Evolutionary conservation across 2,113 vertebrate species (phyloP).

Genomic region (Morone chrysops): DNA sequence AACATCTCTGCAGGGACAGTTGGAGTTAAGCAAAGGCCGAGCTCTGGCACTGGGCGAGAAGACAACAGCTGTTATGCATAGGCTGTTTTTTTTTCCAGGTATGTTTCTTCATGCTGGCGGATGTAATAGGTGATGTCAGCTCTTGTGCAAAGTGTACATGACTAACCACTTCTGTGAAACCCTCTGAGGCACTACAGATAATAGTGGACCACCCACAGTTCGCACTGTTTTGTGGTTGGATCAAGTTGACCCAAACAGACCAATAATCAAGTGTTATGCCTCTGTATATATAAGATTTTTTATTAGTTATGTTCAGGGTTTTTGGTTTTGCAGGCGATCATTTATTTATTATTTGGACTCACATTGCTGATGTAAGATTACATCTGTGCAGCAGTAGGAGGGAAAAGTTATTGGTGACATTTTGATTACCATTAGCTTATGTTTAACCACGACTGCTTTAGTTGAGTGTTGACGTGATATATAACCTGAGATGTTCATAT

Average conservation of each 20-base stretch:
- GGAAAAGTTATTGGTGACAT: background rate
- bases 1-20: conserved; percentile 51
- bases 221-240: conserved; percentile 19
- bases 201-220: conserved; percentile 61
- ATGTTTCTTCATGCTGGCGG: conserved; percentile 15
- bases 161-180: conserved; percentile 65
- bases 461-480: background rate
- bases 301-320: background rate
- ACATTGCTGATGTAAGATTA: background rate
- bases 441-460: background rate
- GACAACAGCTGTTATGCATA: conserved; percentile 59
- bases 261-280: conserved; percentile 43
- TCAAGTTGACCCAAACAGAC: conserved; percentile 43
- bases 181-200: conserved; percentile 57
- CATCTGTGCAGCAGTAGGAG: background rate
- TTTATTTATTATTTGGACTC: background rate
- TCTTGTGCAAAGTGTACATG: conserved; percentile 58
- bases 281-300: background rate
- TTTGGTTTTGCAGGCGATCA: background rate
- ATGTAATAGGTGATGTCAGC: conserved; percentile 64
- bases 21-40: conserved; percentile 47
- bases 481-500: background rate
- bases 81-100: conserved; percentile 42
- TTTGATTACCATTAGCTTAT: background rate
- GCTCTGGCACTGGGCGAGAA: conserved; percentile 47